A percentile compares a stretch with the other conserved stretches of the same genome.
Evolutionary conservation across 2,888 invertebrate species (phyloP).

Genomic region (Pseudoips prasinana): DNA sequence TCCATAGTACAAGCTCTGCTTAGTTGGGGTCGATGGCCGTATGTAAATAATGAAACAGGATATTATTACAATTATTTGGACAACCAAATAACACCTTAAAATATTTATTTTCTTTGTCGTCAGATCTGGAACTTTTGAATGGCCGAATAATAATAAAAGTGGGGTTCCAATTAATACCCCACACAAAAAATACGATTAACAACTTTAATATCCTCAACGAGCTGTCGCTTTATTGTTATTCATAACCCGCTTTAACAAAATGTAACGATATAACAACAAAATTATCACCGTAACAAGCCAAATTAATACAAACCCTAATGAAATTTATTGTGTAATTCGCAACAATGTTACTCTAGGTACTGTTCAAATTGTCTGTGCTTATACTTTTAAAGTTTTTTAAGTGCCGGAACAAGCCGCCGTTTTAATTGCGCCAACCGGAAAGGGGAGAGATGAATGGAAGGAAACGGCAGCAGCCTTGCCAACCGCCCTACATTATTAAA

Average conservation of each 20-base stretch:
- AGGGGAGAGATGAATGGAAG: slow-evolving; percentile 79
- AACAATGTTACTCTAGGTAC: slow-evolving; percentile 54
- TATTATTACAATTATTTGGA: too few relatives aligned
- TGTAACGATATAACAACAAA: slow-evolving; percentile 19
- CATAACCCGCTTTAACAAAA: neutral
- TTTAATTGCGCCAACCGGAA: slow-evolving; percentile 80
- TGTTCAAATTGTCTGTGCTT: slow-evolving; percentile 67
- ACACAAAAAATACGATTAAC: too few relatives aligned
- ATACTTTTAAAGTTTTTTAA: slow-evolving; percentile 78
- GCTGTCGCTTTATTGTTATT: too few relatives aligned
- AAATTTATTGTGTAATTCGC: slow-evolving; percentile 49
- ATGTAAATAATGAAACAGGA: too few relatives aligned
- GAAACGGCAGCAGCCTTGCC: slow-evolving; percentile 73
- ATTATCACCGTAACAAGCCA: slow-evolving; percentile 31
- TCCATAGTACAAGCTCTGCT: too few relatives aligned
- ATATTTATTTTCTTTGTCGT: too few relatives aligned
- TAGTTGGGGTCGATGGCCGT: too few relatives aligned
- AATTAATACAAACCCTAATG: slow-evolving; percentile 41
- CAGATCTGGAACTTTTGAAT: too few relatives aligned
- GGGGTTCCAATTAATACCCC: too few relatives aligned
- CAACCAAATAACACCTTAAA: too few relatives aligned
- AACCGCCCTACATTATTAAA: slow-evolving; percentile 79
- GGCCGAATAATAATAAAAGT: too few relatives aligned
- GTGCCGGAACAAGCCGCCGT: slow-evolving; percentile 77
- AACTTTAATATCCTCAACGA: too few relatives aligned